phyloP scores from a whole-genome alignment of 2,888 invertebrate genomes.

The Apamea monoglypha region DNA sequence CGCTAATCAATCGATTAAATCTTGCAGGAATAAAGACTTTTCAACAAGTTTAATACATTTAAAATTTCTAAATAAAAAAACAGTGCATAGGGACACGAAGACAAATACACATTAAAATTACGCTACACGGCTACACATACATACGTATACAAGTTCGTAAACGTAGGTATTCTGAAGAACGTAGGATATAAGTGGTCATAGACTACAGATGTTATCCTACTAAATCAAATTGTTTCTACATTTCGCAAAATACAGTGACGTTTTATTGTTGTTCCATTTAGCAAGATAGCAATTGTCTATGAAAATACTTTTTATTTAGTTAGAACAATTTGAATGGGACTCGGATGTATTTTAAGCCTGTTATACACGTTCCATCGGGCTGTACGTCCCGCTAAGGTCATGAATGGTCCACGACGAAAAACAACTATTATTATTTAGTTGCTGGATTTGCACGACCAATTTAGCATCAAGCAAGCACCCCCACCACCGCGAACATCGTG shows the following conservation, averaged over 20 bases:
- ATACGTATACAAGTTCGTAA: slow-evolving; percentile 54
- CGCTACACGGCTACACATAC: slow-evolving; percentile 57
- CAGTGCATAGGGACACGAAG: slow-evolving; percentile 76
- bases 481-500: too few relatives aligned
- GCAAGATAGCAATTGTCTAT: slow-evolving; percentile 43
- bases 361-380: too few relatives aligned
- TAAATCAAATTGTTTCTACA: slow-evolving; percentile 14
- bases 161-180: slow-evolving; percentile 26
- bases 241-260: neutral
- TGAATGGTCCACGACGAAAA: too few relatives aligned
- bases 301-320: slow-evolving; percentile 1
- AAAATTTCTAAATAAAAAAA: slow-evolving; percentile 68
- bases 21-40: slow-evolving; percentile 53
- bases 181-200: slow-evolving; percentile 37
- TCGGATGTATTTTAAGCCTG: neutral
- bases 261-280: slow-evolving; percentile 16
- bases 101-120: slow-evolving; percentile 70
- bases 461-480: too few relatives aligned
- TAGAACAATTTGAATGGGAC: neutral
- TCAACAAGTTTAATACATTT: slow-evolving; percentile 55
- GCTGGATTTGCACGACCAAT: too few relatives aligned
- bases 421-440: too few relatives aligned
- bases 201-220: slow-evolving; percentile 28
- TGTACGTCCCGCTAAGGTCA: too few relatives aligned
- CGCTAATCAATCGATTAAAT: slow-evolving; percentile 60